Evolutionary conservation across 2,888 invertebrate species (phyloP).

Genomic region (Epinotia ramella): DNA sequence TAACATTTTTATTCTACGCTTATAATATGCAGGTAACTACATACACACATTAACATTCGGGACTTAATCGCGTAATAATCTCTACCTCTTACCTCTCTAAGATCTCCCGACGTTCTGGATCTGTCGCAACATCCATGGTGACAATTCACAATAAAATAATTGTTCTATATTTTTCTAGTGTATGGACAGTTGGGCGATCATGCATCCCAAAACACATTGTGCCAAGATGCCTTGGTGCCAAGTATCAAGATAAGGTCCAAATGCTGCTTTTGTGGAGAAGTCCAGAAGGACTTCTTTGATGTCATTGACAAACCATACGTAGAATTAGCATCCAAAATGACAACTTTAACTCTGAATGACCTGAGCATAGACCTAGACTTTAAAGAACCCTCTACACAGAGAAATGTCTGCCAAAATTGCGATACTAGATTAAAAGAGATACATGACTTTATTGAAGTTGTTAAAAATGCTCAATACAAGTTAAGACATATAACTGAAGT

Average conservation of each 20-base stretch:
- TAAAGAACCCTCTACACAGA: neutral
- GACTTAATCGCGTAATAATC: too few species aligned
- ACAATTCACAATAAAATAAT: too few species aligned
- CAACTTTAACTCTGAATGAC: neutral
- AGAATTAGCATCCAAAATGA: neutral
- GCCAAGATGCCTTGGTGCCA: neutral
- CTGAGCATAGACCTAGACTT: neutral
- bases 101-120: too few species aligned
- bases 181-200: neutral
- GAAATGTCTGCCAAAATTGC: neutral
- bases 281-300: neutral
- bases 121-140: too few species aligned
- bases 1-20: too few species aligned
- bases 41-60: too few species aligned
- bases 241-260: neutral
- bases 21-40: too few species aligned
- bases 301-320: neutral
- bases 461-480: constrained; percentile 1
- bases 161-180: neutral
- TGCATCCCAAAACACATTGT: neutral
- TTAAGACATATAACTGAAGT: neutral
- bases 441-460: neutral
- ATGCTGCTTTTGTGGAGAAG: neutral
- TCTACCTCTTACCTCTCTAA: too few species aligned
- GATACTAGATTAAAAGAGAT: neutral